Evolutionary conservation across 2,797 vertebrate genomes (phyloP), one percentile per base, ranked within the genome.

Genomic region (Gallinago stenura): DNA sequence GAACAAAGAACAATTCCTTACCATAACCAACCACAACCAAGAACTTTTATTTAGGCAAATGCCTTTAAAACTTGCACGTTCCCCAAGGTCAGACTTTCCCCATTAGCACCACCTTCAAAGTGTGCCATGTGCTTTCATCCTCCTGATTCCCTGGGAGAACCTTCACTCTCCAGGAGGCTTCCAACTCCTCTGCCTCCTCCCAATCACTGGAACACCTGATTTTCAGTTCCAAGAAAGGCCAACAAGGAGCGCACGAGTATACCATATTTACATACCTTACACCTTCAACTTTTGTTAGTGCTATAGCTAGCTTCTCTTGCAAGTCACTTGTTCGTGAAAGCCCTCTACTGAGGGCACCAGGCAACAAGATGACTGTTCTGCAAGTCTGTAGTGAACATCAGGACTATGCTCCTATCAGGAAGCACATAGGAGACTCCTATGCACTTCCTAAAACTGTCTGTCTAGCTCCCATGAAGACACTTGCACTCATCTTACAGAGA

Each of bases 381-480:
- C 1, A 6, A 61, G 69, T 30, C 50, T 58, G 22, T 3, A 48
- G 51, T 0, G 0, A 64, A 35, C 39, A 69, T 60, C 22, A 76
- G 31, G 25, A 37, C 33, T 5, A 18, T 0, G 0, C 26, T 51
- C 16, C 33, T 12, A 4, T 3, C 2, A 26, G 24, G n/a, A 64
- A 41, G 24, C 1, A 28, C 51, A 53, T 1, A 68, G 8, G 25
- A 57, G 6, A 65, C 28, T 12, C 10, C 48, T 6, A 3, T 0
- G 1, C 21, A 6, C 10, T 46, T 73, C 41, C 73, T 31, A 37
- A 62, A 64, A 43, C 53, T 58, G 37, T 20, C 56, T 15, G 1
- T 12, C 22, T 19, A 43, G 46, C 39, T 22, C 35, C 45, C 21
- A 7, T 7, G 21, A 39, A 56, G 57, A 71, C 28, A 72, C 6